A percentile compares a stretch with the other conserved stretches of the same genome.
Evolutionary conservation across 2,113 vertebrate genomes (phyloP).

Genomic region (Brachyistius frenatus): DNA sequence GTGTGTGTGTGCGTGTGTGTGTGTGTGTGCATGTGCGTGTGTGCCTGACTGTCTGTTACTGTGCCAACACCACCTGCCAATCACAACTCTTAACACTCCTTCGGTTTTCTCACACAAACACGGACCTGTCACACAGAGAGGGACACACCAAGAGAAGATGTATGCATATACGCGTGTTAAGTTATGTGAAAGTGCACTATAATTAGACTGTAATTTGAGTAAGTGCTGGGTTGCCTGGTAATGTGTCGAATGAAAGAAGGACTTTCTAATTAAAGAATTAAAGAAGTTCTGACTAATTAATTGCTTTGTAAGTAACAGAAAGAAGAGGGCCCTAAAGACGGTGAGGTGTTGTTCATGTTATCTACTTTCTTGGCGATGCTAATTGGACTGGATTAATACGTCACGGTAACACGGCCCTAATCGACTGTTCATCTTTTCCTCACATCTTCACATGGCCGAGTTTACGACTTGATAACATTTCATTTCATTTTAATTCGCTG

Average conservation of each 20-base stretch:
- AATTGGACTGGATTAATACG: constrained; percentile 75
- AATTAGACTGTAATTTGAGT: constrained; percentile 58
- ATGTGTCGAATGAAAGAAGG: constrained; percentile 68
- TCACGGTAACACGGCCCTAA: constrained; percentile 59
- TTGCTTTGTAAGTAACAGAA: constrained; percentile 64
- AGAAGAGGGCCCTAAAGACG: constrained; percentile 51
- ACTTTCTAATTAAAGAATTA: constrained; percentile 69
- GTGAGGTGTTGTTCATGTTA: constrained; percentile 59
- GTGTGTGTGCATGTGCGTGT: constrained; percentile 21
- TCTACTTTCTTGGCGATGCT: constrained; percentile 54
- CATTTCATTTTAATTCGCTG: constrained; percentile 47
- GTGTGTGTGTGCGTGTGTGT: neutral
- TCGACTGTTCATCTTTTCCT: constrained; percentile 50
- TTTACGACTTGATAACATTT: constrained; percentile 42
- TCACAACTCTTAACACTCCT: constrained; percentile 60
- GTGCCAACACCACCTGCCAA: constrained; percentile 69
- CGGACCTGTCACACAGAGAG: constrained; percentile 35
- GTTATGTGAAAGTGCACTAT: constrained; percentile 20
- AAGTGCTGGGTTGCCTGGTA: constrained; percentile 33
- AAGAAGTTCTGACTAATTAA: constrained; percentile 73
- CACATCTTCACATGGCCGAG: constrained; percentile 36
- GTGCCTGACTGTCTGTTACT: constrained; percentile 67
- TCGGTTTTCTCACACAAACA: constrained; percentile 38
- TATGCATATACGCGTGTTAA: neutral
- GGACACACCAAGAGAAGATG: neutral